Conservation (phyloP, 2,113 vertebrate genomes). For the Clarias magur region DNA sequence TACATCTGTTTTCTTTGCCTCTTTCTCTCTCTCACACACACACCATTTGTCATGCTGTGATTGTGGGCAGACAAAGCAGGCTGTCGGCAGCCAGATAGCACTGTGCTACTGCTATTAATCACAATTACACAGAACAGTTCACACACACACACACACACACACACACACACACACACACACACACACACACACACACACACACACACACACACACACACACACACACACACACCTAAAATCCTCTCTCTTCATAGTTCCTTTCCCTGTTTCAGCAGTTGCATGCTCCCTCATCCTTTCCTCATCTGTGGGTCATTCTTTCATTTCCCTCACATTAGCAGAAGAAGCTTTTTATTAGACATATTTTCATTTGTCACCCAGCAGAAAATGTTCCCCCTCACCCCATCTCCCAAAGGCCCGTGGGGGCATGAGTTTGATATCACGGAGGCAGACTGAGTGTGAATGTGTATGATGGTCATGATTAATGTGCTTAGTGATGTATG, state of each 20-base stretch:
- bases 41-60: slow-evolving; percentile 95
- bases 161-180: slow-evolving; percentile 58
- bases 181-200: slow-evolving; percentile 60
- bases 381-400: slow-evolving; percentile 51
- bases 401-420: not conserved
- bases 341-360: slow-evolving; percentile 75
- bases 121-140: slow-evolving; percentile 92
- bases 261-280: slow-evolving; percentile 4
- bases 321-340: slow-evolving; percentile 67
- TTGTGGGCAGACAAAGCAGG: slow-evolving; percentile 95
- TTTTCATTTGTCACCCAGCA: slow-evolving; percentile 74
- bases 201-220: slow-evolving; percentile 59
- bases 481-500: slow-evolving; percentile 79
- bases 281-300: slow-evolving; percentile 52
- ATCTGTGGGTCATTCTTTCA: slow-evolving; percentile 76
- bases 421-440: slow-evolving; percentile 22
- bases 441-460: slow-evolving; percentile 1
- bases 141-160: slow-evolving; percentile 55
- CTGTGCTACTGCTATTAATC: slow-evolving; percentile 94
- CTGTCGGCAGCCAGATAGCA: slow-evolving; percentile 92
- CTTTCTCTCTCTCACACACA: slow-evolving; percentile 70
- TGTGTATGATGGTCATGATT: slow-evolving; percentile 74
- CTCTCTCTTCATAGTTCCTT: slow-evolving; percentile 25
- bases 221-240: slow-evolving; percentile 50
- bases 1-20: slow-evolving; percentile 90